phyloP scores from a whole-genome alignment of 2,113 vertebrate species.

The Proterorhinus semilunaris region DNA sequence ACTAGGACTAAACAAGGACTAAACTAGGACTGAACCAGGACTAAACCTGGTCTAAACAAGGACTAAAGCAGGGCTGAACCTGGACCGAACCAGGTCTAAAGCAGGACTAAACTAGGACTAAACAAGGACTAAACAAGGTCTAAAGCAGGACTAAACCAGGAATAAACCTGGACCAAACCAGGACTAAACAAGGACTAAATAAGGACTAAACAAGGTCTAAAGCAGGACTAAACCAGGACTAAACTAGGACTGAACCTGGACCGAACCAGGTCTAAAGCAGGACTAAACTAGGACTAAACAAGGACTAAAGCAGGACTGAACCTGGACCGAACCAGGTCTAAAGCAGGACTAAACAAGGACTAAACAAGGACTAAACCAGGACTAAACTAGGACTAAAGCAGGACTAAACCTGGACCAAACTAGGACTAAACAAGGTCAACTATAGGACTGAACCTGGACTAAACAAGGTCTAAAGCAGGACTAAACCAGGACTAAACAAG shows the following conservation, averaged over 20 bases:
- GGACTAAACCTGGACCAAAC: not conserved
- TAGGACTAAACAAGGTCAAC: not conserved
- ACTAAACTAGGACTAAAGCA: not conserved
- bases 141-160: not conserved
- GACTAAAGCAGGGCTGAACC: not conserved
- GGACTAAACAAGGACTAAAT: no score
- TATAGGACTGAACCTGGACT: not conserved
- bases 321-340: no score
- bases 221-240: no score
- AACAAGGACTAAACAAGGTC: not conserved
- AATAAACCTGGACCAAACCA: no score
- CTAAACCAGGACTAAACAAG: not conserved
- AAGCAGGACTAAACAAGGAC: no score
- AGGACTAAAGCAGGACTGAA: not conserved
- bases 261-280: not conserved
- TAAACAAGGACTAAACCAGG: not conserved
- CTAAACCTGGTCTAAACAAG: not conserved
- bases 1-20: not conserved
- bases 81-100: not conserved
- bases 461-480: not conserved
- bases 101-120: not conserved
- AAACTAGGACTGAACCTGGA: not conserved
- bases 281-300: not conserved
- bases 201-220: no score
- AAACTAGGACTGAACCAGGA: not conserved